These are phyloP conservation scores for Microvelia longipes DNA, from an alignment of 1,140 invertebrate species.

Conservation along the genomic window DNA sequence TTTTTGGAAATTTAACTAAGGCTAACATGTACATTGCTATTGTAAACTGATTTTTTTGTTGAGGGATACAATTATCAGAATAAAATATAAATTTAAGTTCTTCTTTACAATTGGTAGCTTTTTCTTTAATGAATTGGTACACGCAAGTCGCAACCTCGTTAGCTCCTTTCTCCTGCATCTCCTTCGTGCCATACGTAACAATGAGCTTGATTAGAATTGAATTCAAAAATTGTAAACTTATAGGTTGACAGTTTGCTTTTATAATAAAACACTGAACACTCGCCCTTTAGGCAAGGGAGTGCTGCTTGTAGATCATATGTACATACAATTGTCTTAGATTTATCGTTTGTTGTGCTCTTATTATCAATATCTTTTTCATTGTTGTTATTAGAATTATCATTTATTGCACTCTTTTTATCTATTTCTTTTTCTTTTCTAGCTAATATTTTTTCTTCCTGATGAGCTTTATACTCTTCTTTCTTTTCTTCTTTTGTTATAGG, in stretches of 20 bases:
- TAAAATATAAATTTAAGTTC: conserved; percentile 8
- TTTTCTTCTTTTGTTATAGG: neutral
- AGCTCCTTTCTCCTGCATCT: conserved; percentile 1
- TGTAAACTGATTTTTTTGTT: conserved; percentile 21
- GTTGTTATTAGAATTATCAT: neutral
- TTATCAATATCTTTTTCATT: no score
- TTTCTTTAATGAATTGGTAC: conserved; percentile 9
- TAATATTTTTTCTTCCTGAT: conserved; percentile 2
- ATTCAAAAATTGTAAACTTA: conserved; percentile 1
- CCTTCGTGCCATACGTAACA: conserved; percentile 6
- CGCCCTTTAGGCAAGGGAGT: neutral
- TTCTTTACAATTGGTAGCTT: conserved; percentile 3
- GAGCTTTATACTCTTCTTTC: neutral
- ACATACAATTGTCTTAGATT: neutral
- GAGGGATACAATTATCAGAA: conserved; percentile 7
- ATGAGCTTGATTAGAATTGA: neutral
- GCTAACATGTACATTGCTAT: conserved; percentile 23
- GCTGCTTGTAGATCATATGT: neutral
- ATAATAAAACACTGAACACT: conserved; percentile 2
- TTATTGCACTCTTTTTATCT: neutral
- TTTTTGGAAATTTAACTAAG: conserved; percentile 16
- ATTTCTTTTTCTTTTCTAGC: conserved; percentile 2
- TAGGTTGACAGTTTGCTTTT: conserved; percentile 4
- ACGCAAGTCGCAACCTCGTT: conserved; percentile 18
- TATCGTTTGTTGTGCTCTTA: neutral